Base-by-base conservation (phyloP, 2,888 invertebrate genomes). In the Drosophila helvetica region DNA sequence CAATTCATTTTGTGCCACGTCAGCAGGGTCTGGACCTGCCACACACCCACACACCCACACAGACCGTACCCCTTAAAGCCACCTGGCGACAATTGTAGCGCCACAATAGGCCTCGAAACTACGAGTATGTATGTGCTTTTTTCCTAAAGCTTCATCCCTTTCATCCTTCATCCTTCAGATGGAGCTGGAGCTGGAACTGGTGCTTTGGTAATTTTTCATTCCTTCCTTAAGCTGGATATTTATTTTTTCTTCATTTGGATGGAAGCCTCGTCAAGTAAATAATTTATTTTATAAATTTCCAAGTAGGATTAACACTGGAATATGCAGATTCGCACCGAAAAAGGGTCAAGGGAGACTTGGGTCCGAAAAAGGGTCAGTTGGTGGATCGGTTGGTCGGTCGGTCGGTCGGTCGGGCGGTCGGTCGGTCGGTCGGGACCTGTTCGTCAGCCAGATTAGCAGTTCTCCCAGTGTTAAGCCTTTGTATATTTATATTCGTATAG, bases 281-380 rank as follows among this genome's bases (percentile, higher is more conserved):
- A 83, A 83, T 88, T 83, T 83, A 83, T 82, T 88, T 88, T 88
- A 78, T 82, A 88, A 82, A 88, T 86, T 83, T 83, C 74, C 86
- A 83, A 88, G 83, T 76, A 80, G 88, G 83, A 88, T 88, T 88
- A 83, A 73, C 86, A 86, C 88, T 82, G 84, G 77, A 86, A 88
- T 86, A 83, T 88, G 86, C 83, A 83, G 86, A 88, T 88, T 88
- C 80, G 53, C 64, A 60, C 48, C 52, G 38, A 45, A 50, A 71
- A 72, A 72, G 71, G 71, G 71, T 72, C 55, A 58, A 56, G 51
- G 25, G 33, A 55, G 57, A 50, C 54, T 54, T 38, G 27, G 67
- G 48, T 48, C 25, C 53, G 43, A 75, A 55, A 76, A 84, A 81
- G 65, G 87, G 38, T n/a, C 38, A 38, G 76, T 50, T 45, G 59